Conservation (phyloP, 1,140 invertebrate genomes). For the Andricus grossulariae region DNA sequence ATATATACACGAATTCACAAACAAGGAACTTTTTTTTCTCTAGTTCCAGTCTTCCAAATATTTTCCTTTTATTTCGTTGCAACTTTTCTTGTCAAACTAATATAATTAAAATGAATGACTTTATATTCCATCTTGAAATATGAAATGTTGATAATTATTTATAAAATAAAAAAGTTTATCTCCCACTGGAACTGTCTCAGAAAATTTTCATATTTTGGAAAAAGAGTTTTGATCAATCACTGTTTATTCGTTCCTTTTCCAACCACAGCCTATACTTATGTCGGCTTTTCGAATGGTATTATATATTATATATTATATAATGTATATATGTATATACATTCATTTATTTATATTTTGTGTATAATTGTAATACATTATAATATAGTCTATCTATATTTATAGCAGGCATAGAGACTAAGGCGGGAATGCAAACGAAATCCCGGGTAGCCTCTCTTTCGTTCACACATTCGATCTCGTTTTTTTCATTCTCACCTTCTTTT, state of each 20-base stretch:
- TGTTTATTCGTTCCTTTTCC: constrained; percentile 8
- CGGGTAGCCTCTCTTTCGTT: constrained; percentile 42
- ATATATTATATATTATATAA: constrained; percentile 49
- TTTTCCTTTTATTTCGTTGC: constrained; percentile 39
- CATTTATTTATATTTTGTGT: constrained; percentile 41
- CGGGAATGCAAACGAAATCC: constrained; percentile 47
- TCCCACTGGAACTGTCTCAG: neutral
- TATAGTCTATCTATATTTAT: constrained; percentile 52
- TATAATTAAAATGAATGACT: constrained; percentile 1
- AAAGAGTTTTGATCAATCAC: constrained; percentile 1
- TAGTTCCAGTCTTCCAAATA: constrained; percentile 30
- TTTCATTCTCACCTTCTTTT: constrained; percentile 13
- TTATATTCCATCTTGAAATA: too few species aligned
- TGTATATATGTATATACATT: constrained; percentile 41
- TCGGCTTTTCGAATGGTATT: constrained; percentile 27
- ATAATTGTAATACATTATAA: constrained; percentile 46
- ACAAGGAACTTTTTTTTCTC: constrained; percentile 42
- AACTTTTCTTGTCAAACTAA: constrained; percentile 22
- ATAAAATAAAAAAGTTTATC: neutral
- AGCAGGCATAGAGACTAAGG: constrained; percentile 45
- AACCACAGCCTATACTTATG: neutral
- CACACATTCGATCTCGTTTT: constrained; percentile 21
- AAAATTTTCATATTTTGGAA: constrained; percentile 14
- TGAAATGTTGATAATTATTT: neutral
- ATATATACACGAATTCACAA: constrained; percentile 43